A percentile compares a stretch with the other conserved stretches of the same genome.
Conservation (phyloP, 2,797 vertebrate species). For the Mareca penelope region DNA sequence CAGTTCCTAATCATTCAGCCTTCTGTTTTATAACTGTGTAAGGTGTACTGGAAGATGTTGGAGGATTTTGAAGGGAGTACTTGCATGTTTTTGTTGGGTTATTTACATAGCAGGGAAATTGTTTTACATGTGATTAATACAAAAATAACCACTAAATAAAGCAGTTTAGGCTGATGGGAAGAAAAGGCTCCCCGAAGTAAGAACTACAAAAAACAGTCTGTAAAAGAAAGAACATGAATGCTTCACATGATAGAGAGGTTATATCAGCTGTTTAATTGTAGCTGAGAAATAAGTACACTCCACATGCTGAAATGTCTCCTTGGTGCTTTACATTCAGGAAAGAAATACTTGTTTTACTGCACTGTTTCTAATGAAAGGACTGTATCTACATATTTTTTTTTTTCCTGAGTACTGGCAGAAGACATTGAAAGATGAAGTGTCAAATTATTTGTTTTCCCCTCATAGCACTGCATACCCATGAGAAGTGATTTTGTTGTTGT, state of each 20-base stretch:
- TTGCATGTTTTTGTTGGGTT: background rate
- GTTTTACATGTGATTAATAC: background rate
- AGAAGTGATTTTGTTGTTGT: constrained; percentile 47
- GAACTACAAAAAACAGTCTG: background rate
- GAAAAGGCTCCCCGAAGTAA: background rate
- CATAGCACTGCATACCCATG: background rate
- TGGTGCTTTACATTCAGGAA: background rate
- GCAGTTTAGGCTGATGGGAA: background rate
- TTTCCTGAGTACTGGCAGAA: background rate
- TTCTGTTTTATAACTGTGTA: background rate
- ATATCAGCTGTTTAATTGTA: constrained; percentile 22
- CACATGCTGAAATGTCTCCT: background rate
- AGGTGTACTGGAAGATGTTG: background rate
- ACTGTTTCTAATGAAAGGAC: constrained; percentile 18
- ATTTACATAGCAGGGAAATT: background rate
- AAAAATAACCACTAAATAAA: background rate
- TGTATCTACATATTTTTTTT: background rate
- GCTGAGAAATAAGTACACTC: constrained; percentile 5
- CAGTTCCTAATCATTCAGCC: background rate
- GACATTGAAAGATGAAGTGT: background rate
- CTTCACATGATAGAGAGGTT: background rate
- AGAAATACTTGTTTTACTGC: background rate
- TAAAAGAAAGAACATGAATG: background rate
- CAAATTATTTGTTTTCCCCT: background rate
- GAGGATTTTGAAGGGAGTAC: background rate